phyloP scores from a whole-genome alignment of 2,113 vertebrate genomes.

The Mirza zaza region DNA sequence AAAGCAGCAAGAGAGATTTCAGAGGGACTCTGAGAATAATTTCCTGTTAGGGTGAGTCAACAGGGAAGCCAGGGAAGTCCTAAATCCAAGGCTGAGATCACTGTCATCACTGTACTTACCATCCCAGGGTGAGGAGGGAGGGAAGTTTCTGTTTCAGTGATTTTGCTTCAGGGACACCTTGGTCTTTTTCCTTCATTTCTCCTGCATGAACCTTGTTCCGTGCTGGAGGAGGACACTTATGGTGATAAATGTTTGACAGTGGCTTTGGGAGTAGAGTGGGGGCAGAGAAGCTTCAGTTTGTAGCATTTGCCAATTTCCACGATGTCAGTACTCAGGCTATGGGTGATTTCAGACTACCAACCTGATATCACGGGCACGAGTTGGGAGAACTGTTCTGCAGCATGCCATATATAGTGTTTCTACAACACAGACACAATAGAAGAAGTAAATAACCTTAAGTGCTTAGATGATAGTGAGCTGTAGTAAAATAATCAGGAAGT shows the following conservation, averaged over 20 bases:
- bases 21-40: neutral
- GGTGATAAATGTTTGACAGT: neutral
- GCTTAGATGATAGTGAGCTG: neutral
- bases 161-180: neutral
- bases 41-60: neutral
- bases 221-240: neutral
- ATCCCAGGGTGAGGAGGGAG: too few species aligned
- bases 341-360: neutral
- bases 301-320: neutral
- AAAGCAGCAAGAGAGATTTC: conserved; percentile 7
- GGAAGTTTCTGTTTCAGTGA: neutral
- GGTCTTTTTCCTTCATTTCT: neutral
- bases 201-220: neutral
- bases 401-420: neutral
- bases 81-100: neutral
- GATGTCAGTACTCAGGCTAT: neutral
- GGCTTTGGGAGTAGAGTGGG: neutral
- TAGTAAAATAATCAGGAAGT: neutral
- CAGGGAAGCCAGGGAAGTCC: neutral
- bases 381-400: neutral
- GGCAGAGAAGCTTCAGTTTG: neutral
- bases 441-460: neutral
- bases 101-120: neutral
- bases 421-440: neutral
- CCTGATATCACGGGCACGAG: too few species aligned